Conservation (phyloP, 2,113 vertebrate genomes). For the Psophia crepitans region DNA sequence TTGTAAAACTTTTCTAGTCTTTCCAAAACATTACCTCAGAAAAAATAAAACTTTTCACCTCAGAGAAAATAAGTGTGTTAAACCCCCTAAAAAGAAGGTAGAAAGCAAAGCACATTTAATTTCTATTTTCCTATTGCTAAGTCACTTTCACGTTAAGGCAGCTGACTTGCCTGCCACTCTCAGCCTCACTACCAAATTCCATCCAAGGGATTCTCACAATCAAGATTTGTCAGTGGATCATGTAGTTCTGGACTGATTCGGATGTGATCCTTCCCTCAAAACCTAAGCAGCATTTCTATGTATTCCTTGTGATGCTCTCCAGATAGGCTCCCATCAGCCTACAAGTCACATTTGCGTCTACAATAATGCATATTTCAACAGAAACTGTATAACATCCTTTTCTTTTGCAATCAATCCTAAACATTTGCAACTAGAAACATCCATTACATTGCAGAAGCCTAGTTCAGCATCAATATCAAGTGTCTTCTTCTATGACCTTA, state of each 20-base stretch:
- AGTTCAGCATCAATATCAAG: not conserved
- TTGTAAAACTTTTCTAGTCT: not conserved
- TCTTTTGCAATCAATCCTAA: not conserved
- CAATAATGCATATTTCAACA: not conserved
- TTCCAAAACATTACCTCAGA: not conserved
- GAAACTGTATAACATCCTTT: not conserved
- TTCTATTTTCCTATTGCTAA: not conserved
- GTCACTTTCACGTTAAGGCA: not conserved
- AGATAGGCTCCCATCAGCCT: not conserved
- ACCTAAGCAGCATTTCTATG: not conserved
- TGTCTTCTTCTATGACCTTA: not conserved
- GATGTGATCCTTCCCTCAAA: not conserved
- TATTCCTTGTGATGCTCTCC: not conserved
- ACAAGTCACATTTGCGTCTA: not conserved
- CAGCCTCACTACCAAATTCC: not conserved
- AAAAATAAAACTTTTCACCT: not conserved
- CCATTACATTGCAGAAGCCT: not conserved
- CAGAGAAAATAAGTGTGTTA: not conserved
- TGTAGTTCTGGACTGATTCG: not conserved
- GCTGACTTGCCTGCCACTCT: not conserved
- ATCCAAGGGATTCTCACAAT: not conserved
- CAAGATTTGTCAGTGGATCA: not conserved
- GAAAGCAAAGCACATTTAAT: not conserved
- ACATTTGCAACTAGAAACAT: not conserved
- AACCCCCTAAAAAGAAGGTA: not conserved